Base-by-base conservation (phyloP, 2,113 vertebrate species). In the Eretmochelys imbricata region DNA sequence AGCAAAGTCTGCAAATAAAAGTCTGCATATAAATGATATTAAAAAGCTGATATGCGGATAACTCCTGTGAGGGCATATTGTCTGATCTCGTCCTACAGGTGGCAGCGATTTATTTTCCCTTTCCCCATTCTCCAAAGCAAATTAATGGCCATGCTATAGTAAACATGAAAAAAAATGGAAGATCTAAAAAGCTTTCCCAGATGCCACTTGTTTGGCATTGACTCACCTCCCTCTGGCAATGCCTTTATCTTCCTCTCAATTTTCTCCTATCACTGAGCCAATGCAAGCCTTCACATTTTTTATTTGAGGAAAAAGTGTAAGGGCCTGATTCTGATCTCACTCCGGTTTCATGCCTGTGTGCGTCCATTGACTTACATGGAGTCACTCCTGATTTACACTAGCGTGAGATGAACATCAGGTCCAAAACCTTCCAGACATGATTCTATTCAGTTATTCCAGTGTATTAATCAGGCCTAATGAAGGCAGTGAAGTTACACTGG, bases 1-100 rank as follows among this genome's bases (percentile, higher is more conserved):
- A 89, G 49, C 91, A 95, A 86, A 96, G 46, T 57, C 55, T 86
- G 82, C 80, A 93, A 94, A 90, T 96, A 93, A 96, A 95, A 95
- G 87, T 76, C 69, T 2, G 1, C 35, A 29, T 84, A 54, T 65
- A 83, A 95, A 91, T 95, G 92, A 95, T 50, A 89, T 86, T 53
- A 88, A 93, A 91, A 84, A 88, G 14, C 42, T 90, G 85, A 88
- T 89, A 90, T 86, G 94, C 91, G 22, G n/a, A 92, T 22, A 53
- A 85, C 19, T 95, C 20, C 85, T 91, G 5, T 80, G 87, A 85
- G 20, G 92, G 35, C 57, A 4, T 65, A n/a, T 87, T 94, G 80
- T 91, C 82, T 90, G 89, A 96, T 92, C 81, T 92, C 91, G 82
- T 95, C 65, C 29, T 35, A 81, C 85, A 84, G 49, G 84, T 89